These are phyloP conservation scores for Discoglossus pictus DNA, from an alignment of 2,797 vertebrate genomes.

Conservation along the genomic window DNA sequence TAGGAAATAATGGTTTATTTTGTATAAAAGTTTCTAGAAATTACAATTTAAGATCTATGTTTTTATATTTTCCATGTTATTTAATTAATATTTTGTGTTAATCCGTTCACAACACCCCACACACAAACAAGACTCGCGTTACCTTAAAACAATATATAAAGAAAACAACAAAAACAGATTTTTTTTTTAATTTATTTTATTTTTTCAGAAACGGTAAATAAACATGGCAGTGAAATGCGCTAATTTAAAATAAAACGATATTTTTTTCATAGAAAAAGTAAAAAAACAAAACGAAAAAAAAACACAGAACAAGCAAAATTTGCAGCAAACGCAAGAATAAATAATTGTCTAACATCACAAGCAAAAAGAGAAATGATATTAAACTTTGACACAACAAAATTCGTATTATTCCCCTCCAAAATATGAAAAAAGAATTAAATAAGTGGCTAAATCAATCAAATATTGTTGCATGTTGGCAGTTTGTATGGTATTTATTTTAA, in stretches of 20 bases:
- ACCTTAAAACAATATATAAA: background rate
- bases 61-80: no score
- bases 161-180: background rate
- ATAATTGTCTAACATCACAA: conserved; percentile 81
- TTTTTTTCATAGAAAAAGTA: conserved; percentile 67
- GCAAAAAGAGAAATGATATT: conserved; percentile 72
- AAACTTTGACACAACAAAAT: conserved; percentile 72
- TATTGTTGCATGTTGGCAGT: conserved; percentile 83
- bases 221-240: conserved; percentile 78
- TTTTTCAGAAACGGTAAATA: conserved; percentile 70
- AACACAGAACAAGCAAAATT: conserved; percentile 65
- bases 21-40: no score
- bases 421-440: conserved; percentile 63
- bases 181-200: conserved; percentile 61
- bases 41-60: no score
- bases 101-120: background rate
- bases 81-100: no score
- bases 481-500: conserved; percentile 53
- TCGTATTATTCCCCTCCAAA: conserved; percentile 53
- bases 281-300: conserved; percentile 64
- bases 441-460: conserved; percentile 83
- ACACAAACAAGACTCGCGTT: background rate
- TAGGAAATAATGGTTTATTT: no score
- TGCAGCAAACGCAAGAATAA: conserved; percentile 85
- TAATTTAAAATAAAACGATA: conserved; percentile 74